Percentiles rank a stretch among this genome's conserved stretches.
phyloP scores from a whole-genome alignment of 2,113 vertebrate genomes.

The Cyprinodon variegatus region DNA sequence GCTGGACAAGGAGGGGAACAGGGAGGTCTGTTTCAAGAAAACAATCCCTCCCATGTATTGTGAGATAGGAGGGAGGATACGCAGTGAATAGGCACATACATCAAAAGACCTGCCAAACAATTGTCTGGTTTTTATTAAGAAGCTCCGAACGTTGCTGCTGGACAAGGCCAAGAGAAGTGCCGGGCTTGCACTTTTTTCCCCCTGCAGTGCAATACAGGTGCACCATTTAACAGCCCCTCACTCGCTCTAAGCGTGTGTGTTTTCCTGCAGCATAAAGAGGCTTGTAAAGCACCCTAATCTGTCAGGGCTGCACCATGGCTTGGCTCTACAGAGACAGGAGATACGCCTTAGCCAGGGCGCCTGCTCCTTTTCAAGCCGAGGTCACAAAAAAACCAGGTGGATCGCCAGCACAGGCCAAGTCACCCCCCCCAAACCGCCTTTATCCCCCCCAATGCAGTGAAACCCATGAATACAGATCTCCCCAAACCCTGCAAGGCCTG shows the following conservation, averaged over 20 bases:
- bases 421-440: constrained; percentile 15
- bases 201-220: constrained; percentile 79
- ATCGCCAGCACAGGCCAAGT: constrained; percentile 37
- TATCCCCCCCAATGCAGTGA: constrained; percentile 30
- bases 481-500: constrained; percentile 35
- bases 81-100: constrained; percentile 71
- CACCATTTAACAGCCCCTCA: constrained; percentile 63
- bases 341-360: constrained; percentile 26
- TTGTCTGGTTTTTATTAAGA: constrained; percentile 80
- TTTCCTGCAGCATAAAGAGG: constrained; percentile 60
- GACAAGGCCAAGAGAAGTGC: constrained; percentile 78
- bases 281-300: constrained; percentile 61
- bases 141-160: constrained; percentile 72
- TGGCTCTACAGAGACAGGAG: constrained; percentile 37
- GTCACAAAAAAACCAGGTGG: constrained; percentile 58
- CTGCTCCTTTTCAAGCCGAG: constrained; percentile 47
- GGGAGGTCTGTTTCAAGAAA: constrained; percentile 64
- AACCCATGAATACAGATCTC: constrained; percentile 52
- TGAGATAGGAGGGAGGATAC: constrained; percentile 45
- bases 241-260: constrained; percentile 22
- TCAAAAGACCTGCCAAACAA: constrained; percentile 79
- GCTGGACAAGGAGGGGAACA: constrained; percentile 48
- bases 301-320: constrained; percentile 42
- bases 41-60: constrained; percentile 68
- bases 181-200: constrained; percentile 64